These are phyloP conservation scores for Falco rusticolus DNA, from an alignment of 2,797 vertebrate genomes.

Conservation along the genomic window DNA sequence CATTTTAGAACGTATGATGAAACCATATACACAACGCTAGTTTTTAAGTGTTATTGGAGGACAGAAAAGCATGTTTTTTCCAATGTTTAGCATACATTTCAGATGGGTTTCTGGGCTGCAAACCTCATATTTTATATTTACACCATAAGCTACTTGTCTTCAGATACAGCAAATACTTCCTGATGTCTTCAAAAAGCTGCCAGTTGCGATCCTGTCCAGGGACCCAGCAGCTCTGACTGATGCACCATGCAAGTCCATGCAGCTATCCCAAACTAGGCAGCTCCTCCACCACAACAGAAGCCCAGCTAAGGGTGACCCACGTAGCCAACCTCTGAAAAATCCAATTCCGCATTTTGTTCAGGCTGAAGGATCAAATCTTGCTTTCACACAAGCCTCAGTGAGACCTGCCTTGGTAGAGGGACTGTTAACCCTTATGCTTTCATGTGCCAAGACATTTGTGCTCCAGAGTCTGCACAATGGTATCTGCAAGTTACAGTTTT, in stretches of 20 bases:
- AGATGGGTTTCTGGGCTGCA: neutral
- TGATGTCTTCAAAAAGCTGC: neutral
- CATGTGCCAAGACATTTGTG: neutral
- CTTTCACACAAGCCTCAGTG: neutral
- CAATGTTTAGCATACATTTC: neutral
- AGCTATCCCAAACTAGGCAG: neutral
- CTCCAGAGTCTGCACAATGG: rapidly evolving
- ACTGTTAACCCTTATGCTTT: neutral
- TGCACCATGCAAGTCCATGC: neutral
- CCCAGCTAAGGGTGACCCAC: neutral
- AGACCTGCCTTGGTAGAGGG: neutral
- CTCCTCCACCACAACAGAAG: neutral
- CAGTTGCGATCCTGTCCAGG: neutral
- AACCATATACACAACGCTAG: neutral
- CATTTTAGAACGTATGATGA: neutral
- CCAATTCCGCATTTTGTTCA: neutral
- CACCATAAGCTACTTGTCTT: neutral
- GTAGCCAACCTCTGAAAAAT: neutral
- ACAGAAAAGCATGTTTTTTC: neutral
- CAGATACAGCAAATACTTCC: neutral
- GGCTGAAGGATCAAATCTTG: neutral
- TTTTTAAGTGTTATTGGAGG: neutral
- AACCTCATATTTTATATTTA: neutral
- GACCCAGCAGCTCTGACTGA: neutral
- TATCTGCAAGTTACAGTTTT: neutral